phyloP scores from a whole-genome alignment of 2,113 vertebrate genomes.

The Gymnobelideus leadbeateri region DNA sequence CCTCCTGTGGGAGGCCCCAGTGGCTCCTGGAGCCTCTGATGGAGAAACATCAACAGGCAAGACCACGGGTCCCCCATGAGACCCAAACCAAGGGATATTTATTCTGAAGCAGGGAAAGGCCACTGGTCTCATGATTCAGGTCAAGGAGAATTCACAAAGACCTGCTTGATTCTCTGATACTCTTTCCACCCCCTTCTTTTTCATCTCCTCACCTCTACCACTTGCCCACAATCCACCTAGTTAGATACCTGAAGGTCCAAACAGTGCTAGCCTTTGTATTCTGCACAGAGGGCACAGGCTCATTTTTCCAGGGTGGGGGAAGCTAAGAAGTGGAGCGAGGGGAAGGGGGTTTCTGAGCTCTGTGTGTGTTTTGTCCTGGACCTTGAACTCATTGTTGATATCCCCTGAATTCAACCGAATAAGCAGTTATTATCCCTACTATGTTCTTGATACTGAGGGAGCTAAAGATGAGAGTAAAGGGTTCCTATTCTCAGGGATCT shows the following conservation, averaged over 20 bases:
- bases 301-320: not conserved
- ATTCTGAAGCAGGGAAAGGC: not conserved
- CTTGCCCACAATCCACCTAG: not conserved
- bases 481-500: not conserved
- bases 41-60: slow-evolving; percentile 21
- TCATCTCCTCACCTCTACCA: not conserved
- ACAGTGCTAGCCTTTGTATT: not conserved
- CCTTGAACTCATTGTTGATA: not conserved
- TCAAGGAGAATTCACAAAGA: not conserved
- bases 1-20: not conserved
- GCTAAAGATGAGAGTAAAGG: not conserved
- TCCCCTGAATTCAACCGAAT: too few species aligned
- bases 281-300: not conserved
- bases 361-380: not conserved
- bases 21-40: not conserved
- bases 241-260: not conserved
- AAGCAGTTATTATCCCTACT: too few species aligned
- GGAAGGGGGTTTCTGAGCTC: not conserved
- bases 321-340: not conserved
- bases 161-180: not conserved
- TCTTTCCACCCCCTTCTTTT: not conserved
- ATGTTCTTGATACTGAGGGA: not conserved
- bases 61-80: not conserved
- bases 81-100: not conserved
- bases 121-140: not conserved